Base-by-base conservation (phyloP, 23 tunicate genomes). In the Ascidia mentula region DNA sequence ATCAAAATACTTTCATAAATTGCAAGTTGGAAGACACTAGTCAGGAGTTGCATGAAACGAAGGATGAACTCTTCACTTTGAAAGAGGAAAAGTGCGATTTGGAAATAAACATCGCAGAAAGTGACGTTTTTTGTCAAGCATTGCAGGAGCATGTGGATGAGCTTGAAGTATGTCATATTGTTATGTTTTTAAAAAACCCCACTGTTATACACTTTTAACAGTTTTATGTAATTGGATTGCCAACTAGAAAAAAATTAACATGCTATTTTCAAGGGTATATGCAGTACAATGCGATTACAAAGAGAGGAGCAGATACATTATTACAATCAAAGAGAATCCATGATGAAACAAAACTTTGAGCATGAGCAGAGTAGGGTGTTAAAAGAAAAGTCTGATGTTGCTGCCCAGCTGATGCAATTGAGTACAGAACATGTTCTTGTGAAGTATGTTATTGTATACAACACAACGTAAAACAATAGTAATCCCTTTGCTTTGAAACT, bases 121-220 rank as follows among this genome's bases (percentile, higher is more conserved):
- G 60, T 33, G 89, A 78, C 40, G 77, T 85, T 32, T 72, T 77
- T 42, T 42, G 60, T 24, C 89, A 85, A 46, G 82, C 80, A 6
- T 36, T 85, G 40, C 82, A 85, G 39, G 89, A 85, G 32, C 81
- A 85, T 78, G 31, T 85, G 46, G 82, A 85, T 33, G 78, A 85
- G 78, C 40, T 85, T 39, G 89, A 85, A 72, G 89, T 85, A 42
- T n/a, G 77, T 32, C 53, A 12, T 42, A 42, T 9, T 42, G 15
- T 9, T 15, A 42, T 42, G 12, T 15, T 42, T 42, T 42, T 42
- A 15, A 42, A 42, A 42, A 42, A 12, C 12, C 15, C 53, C 53
- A 42, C 53, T 42, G 12, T 9, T n/a, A n/a, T n/a, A n/a, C n/a
- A n/a, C n/a, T n/a, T n/a, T n/a, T n/a, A n/a, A n/a, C n/a, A 9